These are phyloP conservation scores for Andrena haemorrhoa DNA, from an alignment of 2,888 invertebrate genomes.

Conservation along the genomic window DNA sequence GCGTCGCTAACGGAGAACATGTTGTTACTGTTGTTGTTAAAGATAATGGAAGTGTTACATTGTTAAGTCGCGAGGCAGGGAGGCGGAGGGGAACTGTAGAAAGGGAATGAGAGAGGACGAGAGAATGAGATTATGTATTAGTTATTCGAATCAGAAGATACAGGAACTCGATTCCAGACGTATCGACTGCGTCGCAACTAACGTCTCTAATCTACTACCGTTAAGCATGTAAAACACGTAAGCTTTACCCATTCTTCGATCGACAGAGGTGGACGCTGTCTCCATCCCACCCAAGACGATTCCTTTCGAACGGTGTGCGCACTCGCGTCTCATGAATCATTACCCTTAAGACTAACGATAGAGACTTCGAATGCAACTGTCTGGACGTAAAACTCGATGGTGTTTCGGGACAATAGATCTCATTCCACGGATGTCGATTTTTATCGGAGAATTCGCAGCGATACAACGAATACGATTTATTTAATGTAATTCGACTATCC, in stretches of 20 bases:
- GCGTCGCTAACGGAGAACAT: conserved; percentile 76
- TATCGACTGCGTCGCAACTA: conserved; percentile 39
- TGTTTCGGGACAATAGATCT: conserved; percentile 17
- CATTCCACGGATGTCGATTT: conserved; percentile 1
- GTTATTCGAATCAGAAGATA: not conserved
- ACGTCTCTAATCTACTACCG: conserved; percentile 46
- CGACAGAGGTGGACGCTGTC: conserved; percentile 51
- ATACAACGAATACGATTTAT: conserved; percentile 50
- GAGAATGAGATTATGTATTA: conserved; percentile 33
- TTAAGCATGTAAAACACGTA: conserved; percentile 47
- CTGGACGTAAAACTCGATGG: conserved; percentile 21
- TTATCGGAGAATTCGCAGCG: conserved; percentile 13
- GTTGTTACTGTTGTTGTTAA: conserved; percentile 83
- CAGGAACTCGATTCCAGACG: conserved; percentile 8
- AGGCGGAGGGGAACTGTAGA: conserved; percentile 32
- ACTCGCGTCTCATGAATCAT: conserved; percentile 32
- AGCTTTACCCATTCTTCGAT: conserved; percentile 33
- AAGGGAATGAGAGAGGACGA: not conserved
- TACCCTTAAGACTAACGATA: conserved; percentile 10
- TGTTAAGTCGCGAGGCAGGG: conserved; percentile 72
- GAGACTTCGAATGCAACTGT: not conserved
- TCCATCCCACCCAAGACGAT: conserved; percentile 43
- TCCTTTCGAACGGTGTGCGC: conserved; percentile 58
- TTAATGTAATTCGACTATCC: not conserved
- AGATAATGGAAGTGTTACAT: conserved; percentile 78